phyloP scores from a whole-genome alignment of 2,797 vertebrate genomes.

The Crenichthys baileyi region DNA sequence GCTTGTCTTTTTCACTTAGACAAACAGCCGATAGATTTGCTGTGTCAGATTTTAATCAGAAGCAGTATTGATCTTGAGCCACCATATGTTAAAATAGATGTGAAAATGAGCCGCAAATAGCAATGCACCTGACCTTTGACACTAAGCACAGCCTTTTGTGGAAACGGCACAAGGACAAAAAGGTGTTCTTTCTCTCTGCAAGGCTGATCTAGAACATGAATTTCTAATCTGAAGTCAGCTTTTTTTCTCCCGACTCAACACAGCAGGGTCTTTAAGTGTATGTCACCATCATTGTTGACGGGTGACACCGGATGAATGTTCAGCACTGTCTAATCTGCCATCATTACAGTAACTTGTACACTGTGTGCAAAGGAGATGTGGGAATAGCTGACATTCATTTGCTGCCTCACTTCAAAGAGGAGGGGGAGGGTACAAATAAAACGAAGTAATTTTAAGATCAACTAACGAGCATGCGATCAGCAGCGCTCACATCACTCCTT shows the following conservation, averaged over 20 bases:
- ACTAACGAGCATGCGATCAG: constrained; percentile 55
- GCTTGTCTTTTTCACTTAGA: constrained; percentile 23
- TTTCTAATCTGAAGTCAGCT: background rate
- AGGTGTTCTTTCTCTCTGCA: background rate
- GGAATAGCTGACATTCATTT: constrained; percentile 25
- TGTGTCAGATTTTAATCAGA: constrained; percentile 43
- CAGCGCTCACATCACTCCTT: constrained; percentile 46
- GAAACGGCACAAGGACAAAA: background rate
- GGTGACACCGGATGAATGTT: background rate
- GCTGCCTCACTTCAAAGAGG: constrained; percentile 53
- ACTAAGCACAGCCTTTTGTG: constrained; percentile 20
- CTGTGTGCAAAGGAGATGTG: constrained; percentile 24
- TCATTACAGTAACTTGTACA: constrained; percentile 22
- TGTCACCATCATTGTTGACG: constrained; percentile 9
- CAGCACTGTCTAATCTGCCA: constrained; percentile 12
- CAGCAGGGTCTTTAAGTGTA: background rate
- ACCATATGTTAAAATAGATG: constrained; percentile 27
- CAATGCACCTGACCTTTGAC: constrained; percentile 34
- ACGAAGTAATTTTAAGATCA: constrained; percentile 58
- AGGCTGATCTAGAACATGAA: background rate
- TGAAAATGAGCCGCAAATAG: constrained; percentile 37
- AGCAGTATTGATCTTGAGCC: constrained; percentile 33
- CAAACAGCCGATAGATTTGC: constrained; percentile 20
- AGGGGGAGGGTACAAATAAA: constrained; percentile 22
- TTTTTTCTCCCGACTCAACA: background rate